Conservation (phyloP, 2,888 invertebrate species). For the Muscina levida region DNA sequence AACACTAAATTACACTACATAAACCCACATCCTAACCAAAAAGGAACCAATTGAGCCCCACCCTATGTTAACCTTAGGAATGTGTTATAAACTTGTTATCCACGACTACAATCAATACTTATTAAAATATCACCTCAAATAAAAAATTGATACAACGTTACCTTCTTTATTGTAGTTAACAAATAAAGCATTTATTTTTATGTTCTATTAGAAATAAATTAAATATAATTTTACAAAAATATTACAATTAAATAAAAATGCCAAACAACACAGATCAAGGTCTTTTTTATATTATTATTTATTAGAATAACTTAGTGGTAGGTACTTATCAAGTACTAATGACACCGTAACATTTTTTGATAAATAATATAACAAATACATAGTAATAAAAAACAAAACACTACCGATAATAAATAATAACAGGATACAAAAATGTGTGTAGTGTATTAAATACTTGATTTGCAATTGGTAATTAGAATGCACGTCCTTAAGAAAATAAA, state of each 20-base stretch:
- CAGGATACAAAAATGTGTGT: not conserved
- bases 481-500: no score
- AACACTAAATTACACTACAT: no score
- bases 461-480: no score
- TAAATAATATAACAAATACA: not conserved
- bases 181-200: conserved; percentile 54
- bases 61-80: no score
- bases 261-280: conserved; percentile 4
- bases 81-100: no score
- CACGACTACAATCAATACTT: no score
- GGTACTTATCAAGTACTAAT: conserved; percentile 6
- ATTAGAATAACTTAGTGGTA: conserved; percentile 1
- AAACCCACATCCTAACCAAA: no score
- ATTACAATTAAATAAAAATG: conserved; percentile 36
- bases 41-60: no score
- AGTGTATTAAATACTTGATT: not conserved
- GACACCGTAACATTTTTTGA: not conserved
- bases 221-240: conserved; percentile 22
- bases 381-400: not conserved
- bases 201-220: conserved; percentile 36
- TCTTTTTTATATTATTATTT: conserved; percentile 7
- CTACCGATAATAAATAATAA: not conserved
- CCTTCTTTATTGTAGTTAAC: conserved; percentile 50
- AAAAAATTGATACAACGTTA: no score
- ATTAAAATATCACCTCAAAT: no score